A percentile compares a stretch with the other conserved stretches of the same genome.
Evolutionary conservation across 2,797 vertebrate genomes (phyloP).

Genomic region (Delichon dasypus): DNA sequence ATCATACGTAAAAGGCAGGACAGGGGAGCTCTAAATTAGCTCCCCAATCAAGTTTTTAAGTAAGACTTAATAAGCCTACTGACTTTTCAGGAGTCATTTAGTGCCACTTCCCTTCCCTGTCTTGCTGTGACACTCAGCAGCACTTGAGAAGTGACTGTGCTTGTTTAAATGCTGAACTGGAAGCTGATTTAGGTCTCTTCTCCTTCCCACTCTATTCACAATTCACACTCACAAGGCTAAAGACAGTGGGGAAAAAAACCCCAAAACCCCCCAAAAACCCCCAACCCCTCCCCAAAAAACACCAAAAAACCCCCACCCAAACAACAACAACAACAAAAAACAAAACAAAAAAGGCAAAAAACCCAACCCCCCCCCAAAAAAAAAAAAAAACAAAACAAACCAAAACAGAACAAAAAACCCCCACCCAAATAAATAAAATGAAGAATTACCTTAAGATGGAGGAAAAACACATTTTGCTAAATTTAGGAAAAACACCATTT

Average conservation of each 20-base stretch:
- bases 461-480: background rate
- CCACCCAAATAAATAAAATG: background rate
- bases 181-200: slow-evolving; percentile 56
- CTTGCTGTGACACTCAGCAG: slow-evolving; percentile 70
- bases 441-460: background rate
- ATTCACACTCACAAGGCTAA: background rate
- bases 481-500: background rate
- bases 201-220: background rate
- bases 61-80: slow-evolving; percentile 61
- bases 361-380: too few species aligned
- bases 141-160: slow-evolving; percentile 50
- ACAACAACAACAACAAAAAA: too few species aligned
- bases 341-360: too few species aligned
- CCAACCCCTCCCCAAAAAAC: background rate
- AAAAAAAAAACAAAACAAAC: background rate
- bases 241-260: background rate
- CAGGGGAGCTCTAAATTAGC: slow-evolving; percentile 56
- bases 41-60: slow-evolving; percentile 68
- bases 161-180: slow-evolving; percentile 58
- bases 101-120: slow-evolving; percentile 65
- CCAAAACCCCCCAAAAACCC: too few species aligned
- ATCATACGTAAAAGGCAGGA: slow-evolving; percentile 60
- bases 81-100: slow-evolving; percentile 63
- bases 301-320: too few species aligned
- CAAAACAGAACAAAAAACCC: too few species aligned